These are phyloP conservation scores for Hirundo rustica DNA, from an alignment of 2,797 vertebrate genomes.

Conservation along the genomic window DNA sequence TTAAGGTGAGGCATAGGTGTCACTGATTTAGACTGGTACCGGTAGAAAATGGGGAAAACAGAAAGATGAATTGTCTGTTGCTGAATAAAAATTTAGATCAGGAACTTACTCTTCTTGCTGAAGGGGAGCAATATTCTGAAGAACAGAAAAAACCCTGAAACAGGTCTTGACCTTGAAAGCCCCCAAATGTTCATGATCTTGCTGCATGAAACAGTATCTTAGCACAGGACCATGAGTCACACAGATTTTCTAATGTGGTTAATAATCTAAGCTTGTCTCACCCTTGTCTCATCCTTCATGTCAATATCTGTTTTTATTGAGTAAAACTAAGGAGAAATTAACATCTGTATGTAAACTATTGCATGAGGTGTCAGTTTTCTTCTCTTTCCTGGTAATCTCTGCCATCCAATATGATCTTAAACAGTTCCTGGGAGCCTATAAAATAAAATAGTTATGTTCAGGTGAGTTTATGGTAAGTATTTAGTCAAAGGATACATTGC, in stretches of 20 bases:
- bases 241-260: neutral
- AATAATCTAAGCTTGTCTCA: neutral
- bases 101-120: neutral
- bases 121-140: neutral
- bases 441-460: neutral
- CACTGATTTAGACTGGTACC: neutral
- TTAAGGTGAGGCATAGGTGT: neutral
- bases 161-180: neutral
- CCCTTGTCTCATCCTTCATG: neutral
- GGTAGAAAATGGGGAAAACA: neutral
- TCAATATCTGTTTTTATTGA: neutral
- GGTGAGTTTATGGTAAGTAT: neutral
- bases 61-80: neutral
- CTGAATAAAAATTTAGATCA: neutral
- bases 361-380: neutral
- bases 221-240: neutral
- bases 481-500: neutral
- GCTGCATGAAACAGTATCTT: neutral
- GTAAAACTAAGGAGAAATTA: neutral
- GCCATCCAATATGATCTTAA: neutral
- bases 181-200: neutral
- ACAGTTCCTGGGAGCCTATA: neutral
- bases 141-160: neutral
- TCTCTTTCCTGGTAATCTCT: neutral
- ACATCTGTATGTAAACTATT: neutral